Percentiles rank a stretch among this genome's conserved stretches.
Conservation (phyloP, 1,140 invertebrate species). For the Drosophila ficusphila region DNA sequence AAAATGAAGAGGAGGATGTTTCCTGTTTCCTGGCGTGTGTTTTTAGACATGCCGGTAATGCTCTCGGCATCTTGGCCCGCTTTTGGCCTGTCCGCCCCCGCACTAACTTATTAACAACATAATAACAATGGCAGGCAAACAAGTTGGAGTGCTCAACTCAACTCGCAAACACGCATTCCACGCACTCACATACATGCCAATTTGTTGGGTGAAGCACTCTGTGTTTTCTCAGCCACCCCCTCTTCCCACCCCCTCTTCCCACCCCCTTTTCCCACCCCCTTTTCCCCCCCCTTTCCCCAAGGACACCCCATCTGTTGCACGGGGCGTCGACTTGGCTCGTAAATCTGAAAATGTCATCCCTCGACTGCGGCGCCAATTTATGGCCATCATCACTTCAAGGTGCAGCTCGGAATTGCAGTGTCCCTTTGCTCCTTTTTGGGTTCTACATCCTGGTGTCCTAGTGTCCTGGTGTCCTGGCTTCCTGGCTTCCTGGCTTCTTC, state of each 20-base stretch:
- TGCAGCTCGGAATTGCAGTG: slow-evolving; percentile 45
- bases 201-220: slow-evolving; percentile 58
- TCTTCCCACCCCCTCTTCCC: too few species aligned
- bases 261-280: too few species aligned
- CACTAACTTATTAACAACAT: slow-evolving; percentile 65
- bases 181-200: slow-evolving; percentile 37
- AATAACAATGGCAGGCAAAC: slow-evolving; percentile 62
- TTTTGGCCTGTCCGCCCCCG: too few species aligned
- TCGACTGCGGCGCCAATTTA: slow-evolving; percentile 52
- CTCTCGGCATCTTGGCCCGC: neutral
- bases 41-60: slow-evolving; percentile 31
- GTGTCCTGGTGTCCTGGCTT: neutral
- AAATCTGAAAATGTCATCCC: slow-evolving; percentile 69
- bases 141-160: slow-evolving; percentile 28
- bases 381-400: slow-evolving; percentile 50
- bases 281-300: neutral
- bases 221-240: neutral
- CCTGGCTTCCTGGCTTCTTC: neutral
- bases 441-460: too few species aligned
- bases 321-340: slow-evolving; percentile 35
- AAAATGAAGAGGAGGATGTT: too few species aligned
- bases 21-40: slow-evolving; percentile 57
- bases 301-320: slow-evolving; percentile 53
- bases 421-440: too few species aligned
- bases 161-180: too few species aligned